Base-by-base conservation (phyloP, 2,888 invertebrate genomes). In the Omphaloscelis lunosa region DNA sequence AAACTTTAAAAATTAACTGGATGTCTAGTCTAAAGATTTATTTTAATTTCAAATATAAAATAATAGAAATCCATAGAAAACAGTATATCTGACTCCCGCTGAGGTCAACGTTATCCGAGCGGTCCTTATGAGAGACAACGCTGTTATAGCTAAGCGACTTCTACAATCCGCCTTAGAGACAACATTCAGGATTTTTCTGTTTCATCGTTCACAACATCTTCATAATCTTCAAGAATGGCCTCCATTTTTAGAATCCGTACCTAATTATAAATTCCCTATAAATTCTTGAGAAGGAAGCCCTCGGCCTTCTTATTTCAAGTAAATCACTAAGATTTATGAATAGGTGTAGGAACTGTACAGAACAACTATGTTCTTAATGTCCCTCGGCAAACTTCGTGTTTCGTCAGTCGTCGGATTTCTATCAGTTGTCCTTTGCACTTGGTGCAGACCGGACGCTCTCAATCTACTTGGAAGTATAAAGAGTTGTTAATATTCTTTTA, bases 251-350 rank as follows among this genome's bases (percentile, higher is more conserved):
- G n/a, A 34, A 72, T 27, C 12, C 51, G 23, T 62, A n/a, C n/a
- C n/a, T 39, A 53, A 71, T 77, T 75, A 79, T 34, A 74, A 61
- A 67, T 67, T 79, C 45, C 15, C 75, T 75, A 79, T 34, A 74
- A 61, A 67, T 67, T 79, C 45, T 11, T 39, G 12, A 63, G 27
- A 17, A 29, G 29, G 15, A 29, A 8, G 15, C 12, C 63, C 51
- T 72, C 23, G 61, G 82, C 75, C 45, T 77, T 74, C 71, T 45
- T 61, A 29, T 71, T 63, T 62, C 17, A 75, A 84, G 74, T 80
- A 81, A 82, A 83, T 84, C 79, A 80, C 70, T 63, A 71, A 71
- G 66, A 71, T 70, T 75, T 82, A 80, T 75, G 70, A 80, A 83
- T 82, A 75, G 72, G 72, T 71, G 68, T 80, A 78, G 63, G 79